Conservation (phyloP, 2,797 vertebrate species). For the Ctenopoma multispine region DNA sequence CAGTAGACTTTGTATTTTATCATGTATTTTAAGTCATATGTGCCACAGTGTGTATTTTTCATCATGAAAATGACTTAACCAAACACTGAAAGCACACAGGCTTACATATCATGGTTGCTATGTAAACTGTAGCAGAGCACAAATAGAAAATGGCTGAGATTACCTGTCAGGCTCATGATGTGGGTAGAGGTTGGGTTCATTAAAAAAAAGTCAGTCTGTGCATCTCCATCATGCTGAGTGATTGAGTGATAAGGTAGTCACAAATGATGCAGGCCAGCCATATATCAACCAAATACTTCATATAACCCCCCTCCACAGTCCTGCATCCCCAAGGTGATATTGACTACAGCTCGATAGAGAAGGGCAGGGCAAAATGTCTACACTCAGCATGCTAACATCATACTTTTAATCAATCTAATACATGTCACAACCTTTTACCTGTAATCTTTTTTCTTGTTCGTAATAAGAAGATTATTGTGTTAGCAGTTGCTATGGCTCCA, state of each 20-base stretch:
- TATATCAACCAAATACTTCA: conserved; percentile 73
- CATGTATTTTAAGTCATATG: not conserved
- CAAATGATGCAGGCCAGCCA: conserved; percentile 63
- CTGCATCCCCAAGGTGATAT: conserved; percentile 72
- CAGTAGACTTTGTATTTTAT: not conserved
- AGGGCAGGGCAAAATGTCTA: conserved; percentile 50
- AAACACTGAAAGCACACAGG: not conserved
- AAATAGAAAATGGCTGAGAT: conserved; percentile 34
- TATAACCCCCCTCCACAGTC: conserved; percentile 47
- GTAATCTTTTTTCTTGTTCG: conserved; percentile 1
- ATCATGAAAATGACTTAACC: not conserved
- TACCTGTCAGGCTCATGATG: conserved; percentile 45
- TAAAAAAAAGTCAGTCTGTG: conserved; percentile 60
- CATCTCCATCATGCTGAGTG: conserved; percentile 71
- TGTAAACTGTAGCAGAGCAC: conserved; percentile 1
- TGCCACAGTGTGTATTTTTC: not conserved
- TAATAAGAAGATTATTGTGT: not conserved
- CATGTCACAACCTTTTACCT: conserved; percentile 29
- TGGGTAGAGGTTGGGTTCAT: conserved; percentile 61
- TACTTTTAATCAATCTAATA: conserved; percentile 56
- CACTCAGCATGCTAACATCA: conserved; percentile 55
- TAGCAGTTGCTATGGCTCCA: too few species aligned
- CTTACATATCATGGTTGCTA: not conserved
- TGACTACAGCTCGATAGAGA: conserved; percentile 61
- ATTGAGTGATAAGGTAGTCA: conserved; percentile 75